Conservation (phyloP, 2,888 invertebrate species). For the Harpagoxenus sublaevis region DNA sequence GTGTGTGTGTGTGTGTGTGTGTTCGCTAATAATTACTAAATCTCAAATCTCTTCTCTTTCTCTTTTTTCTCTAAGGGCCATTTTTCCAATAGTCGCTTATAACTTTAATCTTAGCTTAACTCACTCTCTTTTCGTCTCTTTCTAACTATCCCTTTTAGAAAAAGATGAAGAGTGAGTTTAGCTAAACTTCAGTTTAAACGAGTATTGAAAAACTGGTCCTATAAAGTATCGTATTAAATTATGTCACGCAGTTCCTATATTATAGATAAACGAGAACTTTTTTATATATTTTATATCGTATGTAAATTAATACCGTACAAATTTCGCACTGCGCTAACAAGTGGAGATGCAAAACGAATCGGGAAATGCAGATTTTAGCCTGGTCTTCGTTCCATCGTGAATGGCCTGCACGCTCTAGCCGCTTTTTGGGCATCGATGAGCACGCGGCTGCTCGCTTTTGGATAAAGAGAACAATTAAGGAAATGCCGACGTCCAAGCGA, state of each 20-base stretch:
- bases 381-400: slow-evolving; percentile 37
- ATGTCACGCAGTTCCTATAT: neutral
- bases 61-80: neutral
- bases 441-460: slow-evolving; percentile 31
- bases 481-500: slow-evolving; percentile 43
- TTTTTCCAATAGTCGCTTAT: too few species aligned
- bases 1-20: too few species aligned
- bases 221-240: neutral
- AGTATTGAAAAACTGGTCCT: too few species aligned
- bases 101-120: too few species aligned
- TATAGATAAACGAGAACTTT: neutral
- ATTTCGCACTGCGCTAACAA: neutral
- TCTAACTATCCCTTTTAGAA: too few species aligned
- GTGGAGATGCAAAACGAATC: slow-evolving; percentile 14
- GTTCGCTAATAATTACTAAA: neutral
- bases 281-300: neutral
- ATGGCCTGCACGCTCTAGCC: slow-evolving; percentile 56
- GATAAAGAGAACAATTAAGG: slow-evolving; percentile 58
- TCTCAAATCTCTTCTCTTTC: neutral
- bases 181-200: too few species aligned
- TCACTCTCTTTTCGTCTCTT: too few species aligned
- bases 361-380: slow-evolving; percentile 18
- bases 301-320: neutral
- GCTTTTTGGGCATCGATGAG: slow-evolving; percentile 59
- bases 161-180: too few species aligned